Percentiles rank a stretch among this genome's conserved stretches.
Evolutionary conservation across 2,113 vertebrate species (phyloP).

Genomic region (Phodopus roborovskii): DNA sequence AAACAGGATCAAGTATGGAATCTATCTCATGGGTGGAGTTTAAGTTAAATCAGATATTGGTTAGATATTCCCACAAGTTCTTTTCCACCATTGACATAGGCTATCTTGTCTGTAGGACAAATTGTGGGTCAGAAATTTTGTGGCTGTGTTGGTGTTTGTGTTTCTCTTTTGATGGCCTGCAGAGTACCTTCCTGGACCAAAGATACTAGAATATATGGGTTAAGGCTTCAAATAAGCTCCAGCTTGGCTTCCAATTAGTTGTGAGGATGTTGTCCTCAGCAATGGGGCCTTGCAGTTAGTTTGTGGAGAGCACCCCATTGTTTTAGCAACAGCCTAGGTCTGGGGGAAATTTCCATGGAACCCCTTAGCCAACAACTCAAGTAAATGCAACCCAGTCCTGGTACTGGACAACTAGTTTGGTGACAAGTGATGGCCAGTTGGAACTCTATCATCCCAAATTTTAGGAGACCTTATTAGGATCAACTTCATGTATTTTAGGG

Average conservation of each 20-base stretch:
- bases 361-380: background rate
- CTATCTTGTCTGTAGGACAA: background rate
- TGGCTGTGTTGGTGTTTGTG: background rate
- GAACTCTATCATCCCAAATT: background rate
- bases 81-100: background rate
- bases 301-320: background rate
- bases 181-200: background rate
- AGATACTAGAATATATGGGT: background rate
- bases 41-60: background rate
- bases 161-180: background rate
- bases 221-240: background rate
- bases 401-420: background rate
- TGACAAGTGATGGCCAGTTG: background rate
- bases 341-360: background rate
- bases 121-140: background rate
- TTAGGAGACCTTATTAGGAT: background rate
- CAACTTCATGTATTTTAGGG: background rate
- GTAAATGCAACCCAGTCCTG: background rate
- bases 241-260: background rate
- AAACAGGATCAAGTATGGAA: background rate
- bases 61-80: background rate
- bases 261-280: background rate
- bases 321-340: background rate
- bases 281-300: background rate
- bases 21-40: too few relatives aligned